A percentile compares a stretch with the other conserved stretches of the same genome.
Conservation (phyloP, 1,140 invertebrate genomes). For the Tenebrio molitor region DNA sequence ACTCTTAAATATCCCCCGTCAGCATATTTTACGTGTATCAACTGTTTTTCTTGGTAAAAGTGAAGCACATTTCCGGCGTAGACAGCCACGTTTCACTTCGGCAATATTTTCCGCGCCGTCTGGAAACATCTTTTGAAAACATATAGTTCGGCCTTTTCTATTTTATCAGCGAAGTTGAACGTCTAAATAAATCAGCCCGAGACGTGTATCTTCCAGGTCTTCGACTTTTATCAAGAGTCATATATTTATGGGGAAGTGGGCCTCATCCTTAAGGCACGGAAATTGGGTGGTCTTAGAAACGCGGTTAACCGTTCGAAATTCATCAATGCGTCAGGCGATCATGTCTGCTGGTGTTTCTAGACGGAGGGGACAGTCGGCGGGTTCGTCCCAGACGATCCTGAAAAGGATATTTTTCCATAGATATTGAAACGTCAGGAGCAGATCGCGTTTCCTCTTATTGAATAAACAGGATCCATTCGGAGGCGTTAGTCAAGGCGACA, state of each 20-base stretch:
- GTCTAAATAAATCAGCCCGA: neutral
- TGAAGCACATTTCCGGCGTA: too few relatives aligned
- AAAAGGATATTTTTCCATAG: neutral
- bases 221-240: neutral
- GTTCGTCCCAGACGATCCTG: neutral
- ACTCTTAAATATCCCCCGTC: too few relatives aligned
- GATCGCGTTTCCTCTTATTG: too few relatives aligned
- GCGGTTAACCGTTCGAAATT: neutral
- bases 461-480: too few relatives aligned
- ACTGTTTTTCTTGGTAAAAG: too few relatives aligned
- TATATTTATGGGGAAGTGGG: neutral
- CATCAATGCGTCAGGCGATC: too few relatives aligned
- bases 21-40: too few relatives aligned
- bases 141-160: too few relatives aligned
- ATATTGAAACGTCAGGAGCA: neutral
- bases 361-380: too few relatives aligned
- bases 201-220: neutral
- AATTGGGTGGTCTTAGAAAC: neutral
- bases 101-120: too few relatives aligned
- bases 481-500: neutral
- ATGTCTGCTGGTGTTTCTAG: neutral
- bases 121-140: too few relatives aligned
- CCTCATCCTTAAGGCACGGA: neutral
- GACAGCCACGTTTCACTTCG: too few relatives aligned
- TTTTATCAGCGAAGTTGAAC: neutral